These are phyloP conservation scores for Rhinolophus ferrumequinum DNA, from an alignment of 2,113 vertebrate genomes.

Conservation along the genomic window DNA sequence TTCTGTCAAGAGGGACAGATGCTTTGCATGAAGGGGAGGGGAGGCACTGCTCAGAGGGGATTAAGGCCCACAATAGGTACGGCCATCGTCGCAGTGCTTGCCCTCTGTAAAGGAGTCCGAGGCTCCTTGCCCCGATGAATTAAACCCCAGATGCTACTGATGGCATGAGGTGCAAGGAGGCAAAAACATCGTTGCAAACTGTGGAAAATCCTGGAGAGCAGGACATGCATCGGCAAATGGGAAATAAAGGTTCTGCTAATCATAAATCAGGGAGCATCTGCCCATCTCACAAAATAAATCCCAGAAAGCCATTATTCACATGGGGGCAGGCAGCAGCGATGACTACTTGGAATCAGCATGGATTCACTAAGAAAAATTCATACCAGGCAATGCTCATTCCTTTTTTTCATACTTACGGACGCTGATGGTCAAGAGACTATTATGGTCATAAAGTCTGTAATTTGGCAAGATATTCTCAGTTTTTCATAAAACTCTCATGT, in stretches of 20 bases:
- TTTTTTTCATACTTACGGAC: background rate
- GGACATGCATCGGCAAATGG: background rate
- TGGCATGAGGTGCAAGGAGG: background rate
- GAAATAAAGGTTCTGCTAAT: background rate
- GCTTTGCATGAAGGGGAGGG: background rate
- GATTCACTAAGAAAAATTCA: background rate
- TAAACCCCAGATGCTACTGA: background rate
- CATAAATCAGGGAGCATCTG: background rate
- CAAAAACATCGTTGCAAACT: background rate
- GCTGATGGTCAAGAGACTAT: background rate
- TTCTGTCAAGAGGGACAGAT: background rate
- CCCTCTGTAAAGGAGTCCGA: background rate
- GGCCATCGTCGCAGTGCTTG: background rate
- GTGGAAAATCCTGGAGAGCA: background rate
- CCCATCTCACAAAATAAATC: background rate
- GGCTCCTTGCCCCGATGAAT: background rate
- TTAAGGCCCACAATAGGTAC: background rate
- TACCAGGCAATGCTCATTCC: background rate
- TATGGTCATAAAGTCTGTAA: background rate
- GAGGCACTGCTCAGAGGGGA: background rate
- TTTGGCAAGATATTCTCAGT: background rate
- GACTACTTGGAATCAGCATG: background rate
- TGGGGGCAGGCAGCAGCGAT: rapidly evolving
- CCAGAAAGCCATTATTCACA: background rate
- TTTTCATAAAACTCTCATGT: background rate